phyloP scores from a whole-genome alignment of 1,140 invertebrate species.

The Dendroctonus valens region DNA sequence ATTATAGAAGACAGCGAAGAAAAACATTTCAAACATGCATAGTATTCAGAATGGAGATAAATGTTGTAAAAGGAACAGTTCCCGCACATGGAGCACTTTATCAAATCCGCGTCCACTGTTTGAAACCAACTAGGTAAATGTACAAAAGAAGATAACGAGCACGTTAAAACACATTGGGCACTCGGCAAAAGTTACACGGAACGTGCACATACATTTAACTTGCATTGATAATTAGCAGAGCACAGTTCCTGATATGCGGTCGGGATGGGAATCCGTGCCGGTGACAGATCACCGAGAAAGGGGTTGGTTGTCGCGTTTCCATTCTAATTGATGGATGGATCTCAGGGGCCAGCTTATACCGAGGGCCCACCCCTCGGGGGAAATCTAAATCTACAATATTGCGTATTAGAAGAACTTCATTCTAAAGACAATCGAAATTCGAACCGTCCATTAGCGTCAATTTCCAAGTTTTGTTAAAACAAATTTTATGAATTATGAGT shows the following conservation, averaged over 20 bases:
- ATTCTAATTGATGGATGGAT: conserved; percentile 35
- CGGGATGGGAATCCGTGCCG: conserved; percentile 18
- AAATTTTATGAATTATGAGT: too few species aligned
- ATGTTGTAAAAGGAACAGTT: conserved; percentile 1
- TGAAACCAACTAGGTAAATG: background rate
- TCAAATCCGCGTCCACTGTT: conserved; percentile 4
- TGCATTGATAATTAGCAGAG: conserved; percentile 29
- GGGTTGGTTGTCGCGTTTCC: conserved; percentile 14
- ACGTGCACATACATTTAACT: conserved; percentile 1
- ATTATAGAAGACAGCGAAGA: too few species aligned
- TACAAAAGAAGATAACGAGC: conserved; percentile 1
- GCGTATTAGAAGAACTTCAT: too few species aligned
- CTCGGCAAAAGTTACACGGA: background rate
- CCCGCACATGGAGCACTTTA: background rate
- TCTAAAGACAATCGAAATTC: too few species aligned
- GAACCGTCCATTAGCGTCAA: too few species aligned
- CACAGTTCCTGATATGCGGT: conserved; percentile 27
- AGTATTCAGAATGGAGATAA: conserved; percentile 3
- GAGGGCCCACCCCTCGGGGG: background rate
- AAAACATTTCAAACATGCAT: too few species aligned
- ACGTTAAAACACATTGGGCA: conserved; percentile 7
- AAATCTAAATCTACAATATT: too few species aligned
- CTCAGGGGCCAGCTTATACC: conserved; percentile 28
- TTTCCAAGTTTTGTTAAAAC: too few species aligned
- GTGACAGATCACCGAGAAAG: conserved; percentile 36